phyloP scores from a whole-genome alignment of 2,888 invertebrate genomes.

The Ypsolopha scabrella region DNA sequence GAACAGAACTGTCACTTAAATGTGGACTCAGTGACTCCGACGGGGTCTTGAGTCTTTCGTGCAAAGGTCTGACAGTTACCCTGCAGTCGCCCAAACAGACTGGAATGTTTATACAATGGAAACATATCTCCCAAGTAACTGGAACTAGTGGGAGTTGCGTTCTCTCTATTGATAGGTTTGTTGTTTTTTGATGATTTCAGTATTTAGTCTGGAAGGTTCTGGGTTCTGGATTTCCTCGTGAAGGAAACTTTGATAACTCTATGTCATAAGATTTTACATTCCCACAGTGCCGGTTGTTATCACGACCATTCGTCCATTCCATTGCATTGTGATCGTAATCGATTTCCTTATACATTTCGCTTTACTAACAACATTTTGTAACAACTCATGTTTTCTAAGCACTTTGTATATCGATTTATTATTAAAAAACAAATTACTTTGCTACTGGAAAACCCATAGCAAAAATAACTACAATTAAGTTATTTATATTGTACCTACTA shows the following conservation, averaged over 20 bases:
- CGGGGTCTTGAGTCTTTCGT: conserved; percentile 66
- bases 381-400: too few species aligned
- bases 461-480: too few species aligned
- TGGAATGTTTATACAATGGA: conserved; percentile 70
- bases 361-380: too few species aligned
- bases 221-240: neutral
- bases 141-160: conserved; percentile 68
- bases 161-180: conserved; percentile 73
- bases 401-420: too few species aligned
- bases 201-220: neutral
- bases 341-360: too few species aligned
- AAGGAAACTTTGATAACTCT: neutral
- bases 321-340: too few species aligned
- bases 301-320: too few species aligned
- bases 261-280: too few species aligned
- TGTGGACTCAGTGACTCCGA: conserved; percentile 72
- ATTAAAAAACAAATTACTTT: too few species aligned
- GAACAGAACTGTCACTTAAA: conserved; percentile 72
- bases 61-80: conserved; percentile 67
- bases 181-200: conserved; percentile 10
- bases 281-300: too few species aligned
- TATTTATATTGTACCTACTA: too few species aligned
- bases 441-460: too few species aligned
- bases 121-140: conserved; percentile 68
- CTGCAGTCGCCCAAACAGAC: conserved; percentile 60